Evolutionary conservation across 2,113 vertebrate genomes (phyloP).

Genomic region (Rallus limicola): DNA sequence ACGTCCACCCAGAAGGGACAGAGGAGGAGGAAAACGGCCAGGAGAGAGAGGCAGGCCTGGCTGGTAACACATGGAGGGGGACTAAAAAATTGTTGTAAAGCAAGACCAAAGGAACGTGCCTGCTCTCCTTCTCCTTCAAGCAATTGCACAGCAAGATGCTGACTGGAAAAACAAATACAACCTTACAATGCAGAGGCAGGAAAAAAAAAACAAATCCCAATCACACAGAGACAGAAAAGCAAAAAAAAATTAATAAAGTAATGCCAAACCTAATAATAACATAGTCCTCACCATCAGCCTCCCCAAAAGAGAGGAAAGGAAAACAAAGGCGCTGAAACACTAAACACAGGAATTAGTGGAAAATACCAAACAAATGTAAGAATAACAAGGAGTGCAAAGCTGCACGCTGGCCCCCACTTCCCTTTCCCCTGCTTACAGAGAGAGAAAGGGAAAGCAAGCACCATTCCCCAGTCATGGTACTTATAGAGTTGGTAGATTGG

Average conservation of each 20-base stretch:
- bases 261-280: constrained; percentile 61
- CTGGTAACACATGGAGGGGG: neutral
- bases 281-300: neutral
- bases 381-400: constrained; percentile 32
- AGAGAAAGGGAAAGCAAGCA: constrained; percentile 1
- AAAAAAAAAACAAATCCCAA: constrained; percentile 37
- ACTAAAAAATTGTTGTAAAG: neutral
- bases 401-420: neutral
- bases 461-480: neutral
- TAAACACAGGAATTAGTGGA: constrained; percentile 54
- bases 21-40: neutral
- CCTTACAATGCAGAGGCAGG: constrained; percentile 39
- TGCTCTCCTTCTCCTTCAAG: constrained; percentile 16
- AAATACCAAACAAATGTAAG: constrained; percentile 47
- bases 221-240: constrained; percentile 43
- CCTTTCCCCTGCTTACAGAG: neutral
- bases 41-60: neutral
- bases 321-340: constrained; percentile 50
- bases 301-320: constrained; percentile 47
- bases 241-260: constrained; percentile 47
- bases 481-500: neutral
- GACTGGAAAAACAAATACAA: constrained; percentile 57
- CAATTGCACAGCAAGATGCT: constrained; percentile 39
- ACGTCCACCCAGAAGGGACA: accelerated
- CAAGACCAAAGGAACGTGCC: constrained; percentile 1